These are phyloP conservation scores for Pristionchus maxplancki DNA, from an alignment of 2,888 invertebrate species.

Conservation along the genomic window DNA sequence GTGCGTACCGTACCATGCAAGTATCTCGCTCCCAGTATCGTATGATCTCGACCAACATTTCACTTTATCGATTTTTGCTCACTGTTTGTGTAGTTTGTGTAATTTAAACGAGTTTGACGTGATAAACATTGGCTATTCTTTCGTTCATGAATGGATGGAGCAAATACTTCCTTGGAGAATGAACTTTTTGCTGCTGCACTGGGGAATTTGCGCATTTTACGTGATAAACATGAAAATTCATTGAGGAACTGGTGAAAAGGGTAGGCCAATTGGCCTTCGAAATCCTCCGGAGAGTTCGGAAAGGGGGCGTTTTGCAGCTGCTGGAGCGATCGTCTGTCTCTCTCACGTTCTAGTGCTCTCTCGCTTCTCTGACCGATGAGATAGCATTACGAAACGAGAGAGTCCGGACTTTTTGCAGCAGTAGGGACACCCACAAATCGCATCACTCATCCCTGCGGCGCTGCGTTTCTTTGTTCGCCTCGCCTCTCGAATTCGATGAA, in stretches of 20 bases:
- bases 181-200: too few relatives aligned
- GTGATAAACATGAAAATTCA: too few relatives aligned
- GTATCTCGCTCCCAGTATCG: not conserved
- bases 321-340: too few relatives aligned
- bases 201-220: too few relatives aligned
- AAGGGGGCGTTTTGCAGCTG: too few relatives aligned
- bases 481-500: not conserved
- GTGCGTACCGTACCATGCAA: slow-evolving; percentile 42
- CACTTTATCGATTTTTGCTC: slow-evolving; percentile 20
- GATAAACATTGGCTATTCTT: not conserved
- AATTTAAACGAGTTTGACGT: slow-evolving; percentile 20
- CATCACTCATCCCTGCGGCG: not conserved
- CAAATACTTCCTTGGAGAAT: not conserved
- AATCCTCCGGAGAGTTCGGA: not conserved
- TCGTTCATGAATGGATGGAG: not conserved
- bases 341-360: too few relatives aligned
- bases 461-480: not conserved
- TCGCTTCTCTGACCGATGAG: too few relatives aligned
- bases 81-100: not conserved
- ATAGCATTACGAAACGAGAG: too few relatives aligned
- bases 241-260: too few relatives aligned
- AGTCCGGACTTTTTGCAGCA: not conserved
- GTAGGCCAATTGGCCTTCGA: too few relatives aligned
- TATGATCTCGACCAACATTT: not conserved
- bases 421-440: slow-evolving; percentile 9